Percentiles rank a stretch among this genome's conserved stretches.
Evolutionary conservation across 2,113 vertebrate species (phyloP).

Genomic region (Crotalus tigris): DNA sequence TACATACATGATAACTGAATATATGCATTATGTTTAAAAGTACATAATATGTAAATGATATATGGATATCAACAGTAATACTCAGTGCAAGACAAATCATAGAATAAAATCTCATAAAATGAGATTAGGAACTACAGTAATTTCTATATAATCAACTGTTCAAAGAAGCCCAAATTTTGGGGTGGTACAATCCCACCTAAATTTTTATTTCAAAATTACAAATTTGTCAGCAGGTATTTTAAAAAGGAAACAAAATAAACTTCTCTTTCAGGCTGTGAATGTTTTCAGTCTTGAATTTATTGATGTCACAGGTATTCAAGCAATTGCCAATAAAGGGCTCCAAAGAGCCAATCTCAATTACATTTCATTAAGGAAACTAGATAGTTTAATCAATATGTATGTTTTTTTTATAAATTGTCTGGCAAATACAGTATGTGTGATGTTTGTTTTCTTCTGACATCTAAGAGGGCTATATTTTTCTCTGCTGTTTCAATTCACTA

Average conservation of each 20-base stretch:
- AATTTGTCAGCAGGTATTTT: neutral
- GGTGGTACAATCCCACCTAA: neutral
- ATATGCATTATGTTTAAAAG: neutral
- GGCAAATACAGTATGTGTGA: neutral
- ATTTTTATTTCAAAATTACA: neutral
- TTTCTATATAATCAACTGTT: neutral
- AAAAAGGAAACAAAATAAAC: too few relatives aligned
- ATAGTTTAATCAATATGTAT: neutral
- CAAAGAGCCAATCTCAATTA: neutral
- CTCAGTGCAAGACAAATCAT: neutral
- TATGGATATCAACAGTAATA: neutral
- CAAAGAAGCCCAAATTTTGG: neutral
- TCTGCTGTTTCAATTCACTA: neutral
- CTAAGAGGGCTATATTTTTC: neutral
- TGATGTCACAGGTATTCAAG: neutral
- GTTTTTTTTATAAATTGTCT: neutral
- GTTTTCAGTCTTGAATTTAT: neutral
- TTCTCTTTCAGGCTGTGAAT: too few relatives aligned
- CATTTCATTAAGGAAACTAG: neutral
- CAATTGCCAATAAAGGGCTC: neutral
- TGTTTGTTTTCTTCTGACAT: neutral
- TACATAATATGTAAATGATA: neutral
- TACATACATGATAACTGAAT: neutral
- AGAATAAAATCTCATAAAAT: neutral
- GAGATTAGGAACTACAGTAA: neutral